Conservation (phyloP, 2,113 vertebrate species). For the human region GRCh38 chr2:201407501-201408000, state of each 20-base stretch:
- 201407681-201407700: neutral
- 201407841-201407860: neutral
- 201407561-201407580: constrained; percentile 86
- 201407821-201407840: neutral
- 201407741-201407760: neutral
- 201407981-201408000: neutral
- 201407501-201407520: constrained; percentile 91
- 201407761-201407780: constrained; percentile 25
- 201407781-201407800: constrained; percentile 4
- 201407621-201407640: constrained; percentile 4
- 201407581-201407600: constrained; percentile 89
- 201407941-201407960: neutral
- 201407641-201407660: neutral
- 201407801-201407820: constrained; percentile 33
- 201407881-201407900: neutral
- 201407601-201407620: constrained; percentile 10
- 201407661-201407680: neutral
- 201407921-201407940: neutral
- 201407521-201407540: constrained; percentile 86
- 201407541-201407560: constrained; percentile 87
- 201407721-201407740: constrained; percentile 16
- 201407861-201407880: neutral
- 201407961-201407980: neutral
- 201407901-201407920: neutral
- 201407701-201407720: neutral